Evolutionary conservation across 2,113 vertebrate genomes (phyloP).

Genomic region (Bucco capensis): DNA sequence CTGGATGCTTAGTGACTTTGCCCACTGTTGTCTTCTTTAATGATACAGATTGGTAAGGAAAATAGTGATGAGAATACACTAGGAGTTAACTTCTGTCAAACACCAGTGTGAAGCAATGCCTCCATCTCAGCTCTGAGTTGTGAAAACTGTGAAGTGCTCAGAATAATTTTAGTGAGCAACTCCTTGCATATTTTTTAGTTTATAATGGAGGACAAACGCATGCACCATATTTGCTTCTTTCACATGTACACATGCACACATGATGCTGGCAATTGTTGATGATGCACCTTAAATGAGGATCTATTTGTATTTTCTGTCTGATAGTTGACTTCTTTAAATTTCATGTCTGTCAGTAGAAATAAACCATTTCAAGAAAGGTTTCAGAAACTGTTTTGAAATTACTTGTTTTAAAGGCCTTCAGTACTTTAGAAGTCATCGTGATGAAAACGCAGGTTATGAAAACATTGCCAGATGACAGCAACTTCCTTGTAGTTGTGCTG

Average conservation of each 20-base stretch:
- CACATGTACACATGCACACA: rapidly evolving
- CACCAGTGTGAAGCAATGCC: not conserved
- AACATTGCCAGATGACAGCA: not conserved
- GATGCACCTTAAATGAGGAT: not conserved
- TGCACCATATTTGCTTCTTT: not conserved
- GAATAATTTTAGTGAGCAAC: not conserved
- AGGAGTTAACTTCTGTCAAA: not conserved
- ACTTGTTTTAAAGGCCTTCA: not conserved
- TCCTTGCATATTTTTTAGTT: not conserved
- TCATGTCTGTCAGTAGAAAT: not conserved
- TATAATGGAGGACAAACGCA: not conserved
- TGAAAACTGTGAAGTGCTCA: not conserved
- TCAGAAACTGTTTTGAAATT: not conserved
- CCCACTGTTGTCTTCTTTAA: not conserved
- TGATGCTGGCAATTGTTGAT: not conserved
- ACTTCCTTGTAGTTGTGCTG: not conserved
- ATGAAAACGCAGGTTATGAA: not conserved
- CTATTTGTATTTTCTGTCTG: not conserved
- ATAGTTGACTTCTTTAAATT: not conserved
- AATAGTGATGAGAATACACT: not conserved
- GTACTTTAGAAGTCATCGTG: not conserved
- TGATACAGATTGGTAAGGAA: not conserved
- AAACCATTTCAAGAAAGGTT: not conserved
- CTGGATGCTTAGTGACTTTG: not conserved
- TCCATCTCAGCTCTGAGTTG: not conserved